Percentiles rank a stretch among this genome's conserved stretches.
phyloP scores from a whole-genome alignment of 2,888 invertebrate genomes.

The Catocala sponsa region DNA sequence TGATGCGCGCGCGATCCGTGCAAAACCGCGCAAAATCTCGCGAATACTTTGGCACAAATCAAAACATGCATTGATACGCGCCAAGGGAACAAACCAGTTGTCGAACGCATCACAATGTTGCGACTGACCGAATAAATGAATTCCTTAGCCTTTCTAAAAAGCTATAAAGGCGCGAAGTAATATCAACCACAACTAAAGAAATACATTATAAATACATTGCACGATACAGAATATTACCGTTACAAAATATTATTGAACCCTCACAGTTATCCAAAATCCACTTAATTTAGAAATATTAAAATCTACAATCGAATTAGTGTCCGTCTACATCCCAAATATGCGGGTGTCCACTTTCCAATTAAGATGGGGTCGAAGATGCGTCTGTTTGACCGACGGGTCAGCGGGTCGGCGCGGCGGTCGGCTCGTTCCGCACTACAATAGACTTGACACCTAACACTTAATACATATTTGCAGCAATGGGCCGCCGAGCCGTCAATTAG shows the following conservation, averaged over 20 bases:
- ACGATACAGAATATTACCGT: slow-evolving; percentile 27
- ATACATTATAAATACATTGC: no score
- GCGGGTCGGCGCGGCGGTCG: slow-evolving; percentile 17
- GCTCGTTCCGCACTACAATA: slow-evolving; percentile 54
- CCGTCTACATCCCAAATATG: slow-evolving; percentile 63
- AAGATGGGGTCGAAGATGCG: slow-evolving; percentile 70
- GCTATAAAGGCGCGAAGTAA: background rate
- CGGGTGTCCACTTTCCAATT: slow-evolving; percentile 81
- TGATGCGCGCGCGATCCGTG: slow-evolving; percentile 69
- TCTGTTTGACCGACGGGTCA: slow-evolving; percentile 52
- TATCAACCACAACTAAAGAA: background rate
- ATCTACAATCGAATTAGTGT: slow-evolving; percentile 69
- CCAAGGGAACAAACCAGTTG: slow-evolving; percentile 59
- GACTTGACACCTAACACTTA: slow-evolving; percentile 60
- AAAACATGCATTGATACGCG: slow-evolving; percentile 74
- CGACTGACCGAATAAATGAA: slow-evolving; percentile 44
- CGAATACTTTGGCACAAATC: slow-evolving; percentile 71
- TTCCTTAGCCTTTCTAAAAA: slow-evolving; percentile 28
- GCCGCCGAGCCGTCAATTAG: slow-evolving; percentile 66
- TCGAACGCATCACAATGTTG: slow-evolving; percentile 48
- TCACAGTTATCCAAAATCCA: slow-evolving; percentile 62
- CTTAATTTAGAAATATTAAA: slow-evolving; percentile 70
- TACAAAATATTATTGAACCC: slow-evolving; percentile 47
- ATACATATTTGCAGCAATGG: slow-evolving; percentile 55
- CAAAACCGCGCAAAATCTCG: slow-evolving; percentile 80